Percentiles rank a stretch among this genome's conserved stretches.
phyloP scores from a whole-genome alignment of 2,888 invertebrate species.

The Diploptera punctata region DNA sequence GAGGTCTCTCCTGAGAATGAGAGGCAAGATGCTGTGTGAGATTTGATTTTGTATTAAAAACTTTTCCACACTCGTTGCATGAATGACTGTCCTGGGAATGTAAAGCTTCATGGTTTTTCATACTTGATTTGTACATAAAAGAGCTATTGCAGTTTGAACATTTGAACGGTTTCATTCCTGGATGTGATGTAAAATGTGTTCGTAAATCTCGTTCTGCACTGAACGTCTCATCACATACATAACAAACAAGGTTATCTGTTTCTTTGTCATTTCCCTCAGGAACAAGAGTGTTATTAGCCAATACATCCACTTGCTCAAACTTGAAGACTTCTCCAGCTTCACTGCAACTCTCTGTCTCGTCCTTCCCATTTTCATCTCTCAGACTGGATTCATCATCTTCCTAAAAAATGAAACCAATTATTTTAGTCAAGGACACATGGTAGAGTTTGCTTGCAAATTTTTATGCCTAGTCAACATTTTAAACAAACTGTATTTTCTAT shows the following conservation, averaged over 20 bases:
- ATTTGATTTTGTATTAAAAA: neutral
- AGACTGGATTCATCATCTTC: too few species aligned
- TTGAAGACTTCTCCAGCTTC: neutral
- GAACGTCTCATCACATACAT: neutral
- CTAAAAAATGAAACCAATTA: too few species aligned
- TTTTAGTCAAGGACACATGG: too few species aligned
- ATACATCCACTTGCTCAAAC: neutral
- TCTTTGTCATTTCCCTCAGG: neutral
- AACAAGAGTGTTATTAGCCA: neutral
- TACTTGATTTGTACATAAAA: constrained; percentile 9
- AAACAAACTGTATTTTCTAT: too few species aligned
- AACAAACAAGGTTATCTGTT: neutral
- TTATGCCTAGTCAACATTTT: too few species aligned
- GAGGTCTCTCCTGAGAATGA: constrained; percentile 8
- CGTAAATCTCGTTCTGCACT: neutral
- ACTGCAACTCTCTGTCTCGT: too few species aligned
- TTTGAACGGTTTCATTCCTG: neutral
- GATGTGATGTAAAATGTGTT: neutral
- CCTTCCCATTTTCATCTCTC: too few species aligned
- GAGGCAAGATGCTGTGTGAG: constrained; percentile 6
- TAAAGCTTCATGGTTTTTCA: neutral
- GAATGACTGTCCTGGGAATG: neutral
- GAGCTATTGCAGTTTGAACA: constrained; percentile 10
- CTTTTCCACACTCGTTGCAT: neutral
- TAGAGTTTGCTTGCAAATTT: too few species aligned